Evolutionary conservation across 2,113 vertebrate species (phyloP).

Genomic region (Proteles cristata): DNA sequence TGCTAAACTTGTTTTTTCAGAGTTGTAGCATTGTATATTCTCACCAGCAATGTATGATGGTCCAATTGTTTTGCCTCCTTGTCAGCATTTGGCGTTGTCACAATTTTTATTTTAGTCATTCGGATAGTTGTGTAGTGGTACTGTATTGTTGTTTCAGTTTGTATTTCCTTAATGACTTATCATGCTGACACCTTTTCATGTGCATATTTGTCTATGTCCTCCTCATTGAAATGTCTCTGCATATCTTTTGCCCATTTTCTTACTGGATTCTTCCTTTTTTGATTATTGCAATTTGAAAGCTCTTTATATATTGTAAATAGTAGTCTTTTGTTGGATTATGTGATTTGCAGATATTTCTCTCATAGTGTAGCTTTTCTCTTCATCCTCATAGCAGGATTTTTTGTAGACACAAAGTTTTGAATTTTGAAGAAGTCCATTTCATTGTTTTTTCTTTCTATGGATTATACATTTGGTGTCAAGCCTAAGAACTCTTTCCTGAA

Average conservation of each 20-base stretch:
- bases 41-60: not conserved
- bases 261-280: not conserved
- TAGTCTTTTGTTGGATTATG: not conserved
- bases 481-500: not conserved
- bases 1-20: not conserved
- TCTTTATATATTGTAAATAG: not conserved
- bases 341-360: not conserved
- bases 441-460: not conserved
- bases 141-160: not conserved
- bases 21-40: not conserved
- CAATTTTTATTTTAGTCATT: not conserved
- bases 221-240: not conserved
- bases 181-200: not conserved
- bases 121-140: not conserved
- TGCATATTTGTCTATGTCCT: not conserved
- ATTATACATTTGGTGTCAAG: not conserved
- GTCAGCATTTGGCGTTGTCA: not conserved
- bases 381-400: not conserved
- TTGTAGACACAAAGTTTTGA: not conserved
- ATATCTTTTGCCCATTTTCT: not conserved
- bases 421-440: not conserved
- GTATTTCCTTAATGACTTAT: not conserved
- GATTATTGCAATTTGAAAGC: not conserved
- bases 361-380: not conserved
- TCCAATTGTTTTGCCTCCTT: not conserved